These are phyloP conservation scores for Lasius platythorax DNA, from an alignment of 2,888 invertebrate genomes.

Conservation along the genomic window DNA sequence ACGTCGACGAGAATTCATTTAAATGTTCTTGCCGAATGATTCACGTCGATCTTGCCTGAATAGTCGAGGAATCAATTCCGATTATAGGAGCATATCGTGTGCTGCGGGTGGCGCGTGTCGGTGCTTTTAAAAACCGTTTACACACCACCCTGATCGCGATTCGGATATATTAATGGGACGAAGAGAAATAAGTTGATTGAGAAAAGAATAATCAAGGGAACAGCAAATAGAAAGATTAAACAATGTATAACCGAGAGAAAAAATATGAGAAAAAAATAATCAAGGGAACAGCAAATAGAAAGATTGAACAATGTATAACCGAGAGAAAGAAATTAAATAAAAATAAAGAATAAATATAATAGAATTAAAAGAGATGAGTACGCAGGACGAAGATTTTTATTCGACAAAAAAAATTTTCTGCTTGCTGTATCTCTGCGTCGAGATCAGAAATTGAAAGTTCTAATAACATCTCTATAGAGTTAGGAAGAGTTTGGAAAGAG, in stretches of 20 bases:
- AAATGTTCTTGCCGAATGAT: constrained; percentile 49
- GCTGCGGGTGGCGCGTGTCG: constrained; percentile 52
- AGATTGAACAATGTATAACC: background rate
- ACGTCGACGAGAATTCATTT: constrained; percentile 42
- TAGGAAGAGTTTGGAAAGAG: background rate
- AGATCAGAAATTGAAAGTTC: background rate
- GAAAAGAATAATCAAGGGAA: background rate
- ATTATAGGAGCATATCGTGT: constrained; percentile 24
- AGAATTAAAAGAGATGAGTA: background rate
- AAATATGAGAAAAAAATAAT: background rate
- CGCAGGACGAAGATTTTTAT: background rate
- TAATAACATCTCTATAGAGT: background rate
- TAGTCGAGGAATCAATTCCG: constrained; percentile 34
- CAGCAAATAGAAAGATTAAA: background rate
- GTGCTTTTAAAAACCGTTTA: constrained; percentile 36
- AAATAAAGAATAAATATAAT: background rate
- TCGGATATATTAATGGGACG: background rate
- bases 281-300: background rate
- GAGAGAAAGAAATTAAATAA: background rate
- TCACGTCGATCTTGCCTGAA: constrained; percentile 36
- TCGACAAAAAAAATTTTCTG: background rate
- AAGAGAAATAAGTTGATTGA: background rate
- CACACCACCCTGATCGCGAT: background rate
- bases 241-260: background rate
- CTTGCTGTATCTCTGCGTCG: background rate